phyloP scores from a whole-genome alignment of 2,113 vertebrate species.

The Peromyscus californicus region DNA sequence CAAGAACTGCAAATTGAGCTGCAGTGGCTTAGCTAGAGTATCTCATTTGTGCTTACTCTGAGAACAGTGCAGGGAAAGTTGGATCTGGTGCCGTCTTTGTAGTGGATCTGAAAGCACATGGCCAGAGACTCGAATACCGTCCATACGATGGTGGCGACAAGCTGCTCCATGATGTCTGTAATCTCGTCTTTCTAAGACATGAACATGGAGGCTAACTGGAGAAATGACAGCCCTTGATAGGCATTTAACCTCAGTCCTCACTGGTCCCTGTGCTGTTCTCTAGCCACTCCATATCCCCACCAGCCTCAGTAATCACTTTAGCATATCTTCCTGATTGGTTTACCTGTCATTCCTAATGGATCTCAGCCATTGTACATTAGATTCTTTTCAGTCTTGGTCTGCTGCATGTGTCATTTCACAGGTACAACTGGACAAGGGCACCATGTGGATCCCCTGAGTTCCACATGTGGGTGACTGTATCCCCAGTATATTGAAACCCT shows the following conservation, averaged over 20 bases:
- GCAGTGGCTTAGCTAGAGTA: neutral
- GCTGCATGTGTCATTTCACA: neutral
- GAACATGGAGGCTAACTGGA: neutral
- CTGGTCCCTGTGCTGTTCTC: neutral
- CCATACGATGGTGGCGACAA: neutral
- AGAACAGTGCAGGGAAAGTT: neutral
- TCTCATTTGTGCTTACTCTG: neutral
- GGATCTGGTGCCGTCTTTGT: neutral
- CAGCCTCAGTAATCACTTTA: neutral
- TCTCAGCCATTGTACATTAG: neutral
- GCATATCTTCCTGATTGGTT: neutral
- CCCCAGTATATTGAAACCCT: neutral
- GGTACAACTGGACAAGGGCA: neutral
- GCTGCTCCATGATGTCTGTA: neutral
- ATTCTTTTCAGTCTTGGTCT: neutral
- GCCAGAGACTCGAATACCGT: neutral
- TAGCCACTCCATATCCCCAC: neutral
- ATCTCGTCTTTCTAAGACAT: neutral
- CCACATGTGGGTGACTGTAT: neutral
- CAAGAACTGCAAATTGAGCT: neutral
- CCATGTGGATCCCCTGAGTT: neutral
- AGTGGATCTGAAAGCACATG: neutral
- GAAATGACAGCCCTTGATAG: neutral
- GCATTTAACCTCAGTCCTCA: neutral
- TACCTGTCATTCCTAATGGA: neutral